Conservation (phyloP, 2,797 vertebrate genomes). For the Falco naumanni region DNA sequence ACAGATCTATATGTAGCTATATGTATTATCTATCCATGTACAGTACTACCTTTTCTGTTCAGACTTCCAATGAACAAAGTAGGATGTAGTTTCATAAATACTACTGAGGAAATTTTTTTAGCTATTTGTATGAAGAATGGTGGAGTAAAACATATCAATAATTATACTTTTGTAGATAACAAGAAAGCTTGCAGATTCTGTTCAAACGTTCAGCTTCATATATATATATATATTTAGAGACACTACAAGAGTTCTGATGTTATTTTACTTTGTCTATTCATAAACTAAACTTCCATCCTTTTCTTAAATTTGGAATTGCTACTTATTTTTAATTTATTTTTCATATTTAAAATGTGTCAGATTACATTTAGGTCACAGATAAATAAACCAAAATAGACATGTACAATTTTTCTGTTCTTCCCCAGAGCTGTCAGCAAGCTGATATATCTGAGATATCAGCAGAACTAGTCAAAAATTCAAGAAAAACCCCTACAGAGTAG, state of each 20-base stretch:
- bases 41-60: neutral
- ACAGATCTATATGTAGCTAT: neutral
- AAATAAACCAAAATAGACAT: neutral
- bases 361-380: neutral
- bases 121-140: fast-evolving
- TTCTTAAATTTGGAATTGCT: neutral
- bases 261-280: neutral
- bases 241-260: neutral
- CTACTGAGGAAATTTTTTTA: neutral
- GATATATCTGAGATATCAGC: neutral
- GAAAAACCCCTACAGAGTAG: neutral
- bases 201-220: neutral
- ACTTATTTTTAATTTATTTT: neutral
- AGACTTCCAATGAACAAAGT: neutral
- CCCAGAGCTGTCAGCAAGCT: neutral
- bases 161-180: neutral
- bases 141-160: neutral
- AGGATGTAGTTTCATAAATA: neutral
- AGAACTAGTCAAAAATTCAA: neutral
- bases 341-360: neutral
- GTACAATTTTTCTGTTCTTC: neutral
- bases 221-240: neutral
- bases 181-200: neutral
- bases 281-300: neutral
- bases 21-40: neutral